Conservation (phyloP, 2,113 vertebrate species). For the Cephalopholis sonnerati region DNA sequence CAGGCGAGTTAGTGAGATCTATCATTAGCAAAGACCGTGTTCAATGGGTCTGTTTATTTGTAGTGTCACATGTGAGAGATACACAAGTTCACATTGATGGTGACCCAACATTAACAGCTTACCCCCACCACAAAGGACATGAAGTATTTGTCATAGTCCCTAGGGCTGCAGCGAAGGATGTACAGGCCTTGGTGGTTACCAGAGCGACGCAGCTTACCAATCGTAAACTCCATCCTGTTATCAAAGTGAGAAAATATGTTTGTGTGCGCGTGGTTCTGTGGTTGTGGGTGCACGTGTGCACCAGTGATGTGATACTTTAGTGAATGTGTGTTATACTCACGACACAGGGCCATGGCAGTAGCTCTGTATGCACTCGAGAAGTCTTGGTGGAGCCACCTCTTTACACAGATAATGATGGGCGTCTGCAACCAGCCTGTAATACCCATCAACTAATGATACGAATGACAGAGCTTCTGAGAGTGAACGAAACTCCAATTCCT, state of each 20-base stretch:
- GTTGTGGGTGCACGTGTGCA: background rate
- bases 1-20: background rate
- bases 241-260: slow-evolving; percentile 24
- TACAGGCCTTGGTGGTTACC: slow-evolving; percentile 94
- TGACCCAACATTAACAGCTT: slow-evolving; percentile 59
- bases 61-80: slow-evolving; percentile 1
- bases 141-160: slow-evolving; percentile 96
- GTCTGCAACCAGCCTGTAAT: slow-evolving; percentile 94
- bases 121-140: slow-evolving; percentile 97
- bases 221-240: slow-evolving; percentile 94
- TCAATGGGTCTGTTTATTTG: background rate
- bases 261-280: background rate
- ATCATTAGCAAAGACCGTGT: background rate
- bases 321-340: slow-evolving; percentile 85
- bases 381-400: slow-evolving; percentile 92
- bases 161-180: slow-evolving; percentile 95
- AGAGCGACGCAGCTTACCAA: slow-evolving; percentile 90
- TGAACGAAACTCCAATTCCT: slow-evolving; percentile 95
- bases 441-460: slow-evolving; percentile 95
- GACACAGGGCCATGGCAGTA: slow-evolving; percentile 95
- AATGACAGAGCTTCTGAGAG: slow-evolving; percentile 94
- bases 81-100: background rate
- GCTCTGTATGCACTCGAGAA: slow-evolving; percentile 94
- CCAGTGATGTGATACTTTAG: background rate
- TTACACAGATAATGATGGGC: slow-evolving; percentile 97